Conservation (phyloP, 2,888 invertebrate genomes). For the Nebria salina region DNA sequence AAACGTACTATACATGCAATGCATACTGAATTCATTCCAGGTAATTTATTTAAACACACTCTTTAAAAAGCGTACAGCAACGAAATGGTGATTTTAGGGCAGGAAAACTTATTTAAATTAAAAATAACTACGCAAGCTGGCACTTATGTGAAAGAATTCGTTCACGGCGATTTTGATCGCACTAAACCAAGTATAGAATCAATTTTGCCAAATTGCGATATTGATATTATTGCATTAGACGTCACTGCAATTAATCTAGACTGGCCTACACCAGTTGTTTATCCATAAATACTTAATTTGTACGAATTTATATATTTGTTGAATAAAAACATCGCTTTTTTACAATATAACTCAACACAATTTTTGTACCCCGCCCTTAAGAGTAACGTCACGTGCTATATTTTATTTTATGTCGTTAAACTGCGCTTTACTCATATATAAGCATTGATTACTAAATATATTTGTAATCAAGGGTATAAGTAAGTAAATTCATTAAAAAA, state of each 20-base stretch:
- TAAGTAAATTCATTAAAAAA: no score
- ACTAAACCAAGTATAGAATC: conserved; percentile 80
- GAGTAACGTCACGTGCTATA: no score
- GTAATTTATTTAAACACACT: conserved; percentile 52
- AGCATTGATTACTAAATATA: no score
- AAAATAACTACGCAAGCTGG: conserved; percentile 87
- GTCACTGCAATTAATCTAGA: conserved; percentile 80
- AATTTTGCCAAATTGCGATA: conserved; percentile 70
- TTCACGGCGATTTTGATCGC: conserved; percentile 94
- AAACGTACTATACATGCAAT: conserved; percentile 73
- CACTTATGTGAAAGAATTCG: conserved; percentile 97
- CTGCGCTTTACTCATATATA: no score
- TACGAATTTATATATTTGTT: conserved; percentile 4
- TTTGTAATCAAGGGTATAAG: no score
- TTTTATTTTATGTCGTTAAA: no score
- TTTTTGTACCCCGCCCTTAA: no score
- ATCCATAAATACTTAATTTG: not conserved
- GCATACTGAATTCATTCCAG: conserved; percentile 67
- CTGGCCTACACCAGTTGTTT: conserved; percentile 70
- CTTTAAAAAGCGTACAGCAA: not conserved
- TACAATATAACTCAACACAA: not conserved
- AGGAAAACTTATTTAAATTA: conserved; percentile 70
- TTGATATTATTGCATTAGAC: conserved; percentile 93
- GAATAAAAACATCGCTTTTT: conserved; percentile 5
- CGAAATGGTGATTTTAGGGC: conserved; percentile 56